Evolutionary conservation across 2,888 invertebrate species (phyloP).

Genomic region (Phalangium opilio): DNA sequence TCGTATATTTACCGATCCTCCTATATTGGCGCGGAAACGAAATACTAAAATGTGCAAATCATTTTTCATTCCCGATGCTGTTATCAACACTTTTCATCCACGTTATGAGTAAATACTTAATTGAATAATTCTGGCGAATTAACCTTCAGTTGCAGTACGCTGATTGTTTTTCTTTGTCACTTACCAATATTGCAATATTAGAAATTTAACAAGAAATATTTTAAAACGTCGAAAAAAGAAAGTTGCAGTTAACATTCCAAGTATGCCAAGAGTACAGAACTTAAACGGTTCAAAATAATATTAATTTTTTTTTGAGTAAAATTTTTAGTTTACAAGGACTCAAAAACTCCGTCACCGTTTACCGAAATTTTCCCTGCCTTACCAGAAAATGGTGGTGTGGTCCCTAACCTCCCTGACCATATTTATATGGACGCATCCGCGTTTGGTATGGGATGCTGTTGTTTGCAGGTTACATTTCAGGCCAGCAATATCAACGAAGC

Average conservation of each 20-base stretch:
- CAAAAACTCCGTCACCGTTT: constrained; percentile 68
- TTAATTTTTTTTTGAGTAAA: too few species aligned
- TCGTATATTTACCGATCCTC: constrained; percentile 70
- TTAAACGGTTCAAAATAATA: too few species aligned
- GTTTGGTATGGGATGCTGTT: constrained; percentile 96
- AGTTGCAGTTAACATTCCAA: constrained; percentile 89
- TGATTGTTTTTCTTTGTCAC: too few species aligned
- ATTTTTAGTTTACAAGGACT: constrained; percentile 66
- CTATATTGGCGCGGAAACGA: constrained; percentile 50
- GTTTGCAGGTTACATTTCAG: constrained; percentile 88
- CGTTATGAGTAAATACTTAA: too few species aligned
- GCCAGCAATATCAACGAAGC: constrained; percentile 95
- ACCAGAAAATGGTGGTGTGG: constrained; percentile 49
- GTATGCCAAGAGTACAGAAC: constrained; percentile 46
- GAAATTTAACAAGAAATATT: constrained; percentile 82
- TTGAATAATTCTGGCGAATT: too few species aligned
- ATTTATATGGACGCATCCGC: constrained; percentile 99
- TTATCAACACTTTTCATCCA: constrained; percentile 88
- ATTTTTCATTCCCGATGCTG: constrained; percentile 81
- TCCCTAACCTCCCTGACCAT: constrained; percentile 64
- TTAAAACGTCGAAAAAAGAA: constrained; percentile 79
- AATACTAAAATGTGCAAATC: constrained; percentile 57
- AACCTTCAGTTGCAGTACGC: too few species aligned
- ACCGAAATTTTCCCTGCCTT: constrained; percentile 40
- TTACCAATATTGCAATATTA: too few species aligned